phyloP scores from a whole-genome alignment of 2,888 invertebrate species.

The Epirrhoe alternata region DNA sequence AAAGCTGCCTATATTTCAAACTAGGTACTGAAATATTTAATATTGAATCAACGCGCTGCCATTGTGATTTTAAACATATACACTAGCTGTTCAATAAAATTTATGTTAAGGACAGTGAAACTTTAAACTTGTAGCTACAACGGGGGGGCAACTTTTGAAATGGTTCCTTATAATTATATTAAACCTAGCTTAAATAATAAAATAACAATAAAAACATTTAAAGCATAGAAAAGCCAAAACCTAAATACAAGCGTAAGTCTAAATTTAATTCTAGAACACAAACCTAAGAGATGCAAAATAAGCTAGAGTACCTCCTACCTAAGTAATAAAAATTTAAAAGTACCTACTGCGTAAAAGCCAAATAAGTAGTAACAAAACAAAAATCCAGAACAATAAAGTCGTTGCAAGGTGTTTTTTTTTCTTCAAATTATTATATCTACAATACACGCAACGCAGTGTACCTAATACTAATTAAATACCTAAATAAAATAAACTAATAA shows the following conservation, averaged over 20 bases:
- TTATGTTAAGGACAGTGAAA: slow-evolving; percentile 20
- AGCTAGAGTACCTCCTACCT: slow-evolving; percentile 10
- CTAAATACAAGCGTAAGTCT: slow-evolving; percentile 27
- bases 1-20: background rate
- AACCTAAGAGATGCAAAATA: slow-evolving; percentile 13
- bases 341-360: slow-evolving; percentile 14
- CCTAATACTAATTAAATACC: slow-evolving; percentile 13
- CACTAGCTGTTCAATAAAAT: slow-evolving; percentile 10
- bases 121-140: slow-evolving; percentile 27
- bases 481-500: slow-evolving; percentile 59
- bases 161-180: background rate
- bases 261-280: background rate
- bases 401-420: slow-evolving; percentile 21
- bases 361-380: background rate
- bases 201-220: slow-evolving; percentile 7
- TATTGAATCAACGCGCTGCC: background rate
- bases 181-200: background rate
- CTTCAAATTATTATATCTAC: slow-evolving; percentile 42
- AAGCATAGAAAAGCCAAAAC: slow-evolving; percentile 24
- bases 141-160: slow-evolving; percentile 23
- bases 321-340: background rate
- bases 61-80: background rate
- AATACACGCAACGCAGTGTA: slow-evolving; percentile 30
- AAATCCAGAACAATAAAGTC: slow-evolving; percentile 9
- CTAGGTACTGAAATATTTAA: background rate